Percentiles rank a stretch among this genome's conserved stretches.
These are phyloP conservation scores for Drosophila percnosoma DNA, from an alignment of 2,888 invertebrate species.

Conservation along the genomic window DNA sequence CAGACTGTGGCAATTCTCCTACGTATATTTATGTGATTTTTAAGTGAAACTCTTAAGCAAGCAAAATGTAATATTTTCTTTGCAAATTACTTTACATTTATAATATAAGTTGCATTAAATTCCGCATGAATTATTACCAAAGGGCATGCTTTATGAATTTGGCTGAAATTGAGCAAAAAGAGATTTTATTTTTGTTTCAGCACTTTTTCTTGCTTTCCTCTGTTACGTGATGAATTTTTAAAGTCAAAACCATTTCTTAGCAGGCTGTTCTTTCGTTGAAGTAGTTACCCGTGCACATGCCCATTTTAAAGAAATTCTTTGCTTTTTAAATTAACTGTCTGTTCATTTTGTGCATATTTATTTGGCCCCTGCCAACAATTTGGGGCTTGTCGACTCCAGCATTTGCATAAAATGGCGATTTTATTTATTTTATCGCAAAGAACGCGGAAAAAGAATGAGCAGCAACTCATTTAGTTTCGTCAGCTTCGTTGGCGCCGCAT, in stretches of 20 bases:
- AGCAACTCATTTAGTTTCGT: slow-evolving; percentile 53
- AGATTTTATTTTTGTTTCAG: background rate
- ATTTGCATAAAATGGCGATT: slow-evolving; percentile 79
- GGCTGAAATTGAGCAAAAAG: background rate
- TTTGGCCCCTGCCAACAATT: slow-evolving; percentile 44
- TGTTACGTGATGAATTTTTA: slow-evolving; percentile 24
- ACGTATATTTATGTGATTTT: background rate
- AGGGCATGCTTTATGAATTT: background rate
- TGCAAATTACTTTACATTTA: background rate
- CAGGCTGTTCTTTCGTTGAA: slow-evolving; percentile 17
- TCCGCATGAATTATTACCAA: background rate
- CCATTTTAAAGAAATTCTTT: slow-evolving; percentile 3
- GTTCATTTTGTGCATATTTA: slow-evolving; percentile 46
- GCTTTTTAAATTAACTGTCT: slow-evolving; percentile 27
- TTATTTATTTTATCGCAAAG: slow-evolving; percentile 75
- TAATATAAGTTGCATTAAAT: background rate
- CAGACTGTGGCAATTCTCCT: background rate
- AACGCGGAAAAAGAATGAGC: slow-evolving; percentile 21
- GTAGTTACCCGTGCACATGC: slow-evolving; percentile 21
- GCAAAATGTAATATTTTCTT: background rate
- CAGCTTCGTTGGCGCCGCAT: slow-evolving; percentile 48
- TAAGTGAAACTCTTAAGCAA: background rate
- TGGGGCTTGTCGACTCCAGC: slow-evolving; percentile 8
- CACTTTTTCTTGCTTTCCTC: background rate
- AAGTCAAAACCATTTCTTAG: slow-evolving; percentile 4